Evolutionary conservation across 2,888 invertebrate species (phyloP), one percentile per base, ranked within the genome.

Genomic region (Eupithecia abbreviata): DNA sequence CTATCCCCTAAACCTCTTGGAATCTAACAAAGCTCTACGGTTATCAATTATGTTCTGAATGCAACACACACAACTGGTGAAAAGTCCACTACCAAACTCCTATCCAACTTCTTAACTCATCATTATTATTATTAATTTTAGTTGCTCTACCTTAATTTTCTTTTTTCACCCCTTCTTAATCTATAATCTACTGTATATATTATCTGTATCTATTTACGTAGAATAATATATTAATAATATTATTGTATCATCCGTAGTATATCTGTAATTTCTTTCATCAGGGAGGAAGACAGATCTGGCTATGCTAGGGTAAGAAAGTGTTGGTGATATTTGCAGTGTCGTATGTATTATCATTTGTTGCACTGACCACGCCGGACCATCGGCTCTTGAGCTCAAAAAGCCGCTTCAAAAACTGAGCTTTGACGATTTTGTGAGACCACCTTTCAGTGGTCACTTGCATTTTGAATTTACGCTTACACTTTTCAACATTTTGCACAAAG

Each of bases 281-380:
- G 95, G 95, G 95, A 95, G 94, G 95, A 94, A 92, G 95, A 95
- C 93, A 93, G 92, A 91, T 91, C 92, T 91, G 95, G 95, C 93
- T 95, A 92, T 95, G 93, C 89, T 93, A 94, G 95, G 95, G 95
- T 95, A 95, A 95, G 95, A 90, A 83, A 87, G 91, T 92, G 92
- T 93, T 93, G 88, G 86, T 92, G 93, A 90, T 80, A 87, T 90
- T 77, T 92, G 91, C 89, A 88, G 90, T 93, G 92, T 91, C 76
- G 76, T 78, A 78, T 78, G 78, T 79, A 86, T 89, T 91, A 89
- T 90, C 88, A 85, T 87, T 88, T 87, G 87, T 89, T 90, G 91
- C 92, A 90, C 90, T 87, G 86, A 85, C 82, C 83, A 82, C 83
- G 82, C 84, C 80, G 78, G 75, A 83, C 80, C 81, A 76, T 81